phyloP scores from a whole-genome alignment of 1,140 invertebrate species.

The Holcopasites calliopsidis region DNA sequence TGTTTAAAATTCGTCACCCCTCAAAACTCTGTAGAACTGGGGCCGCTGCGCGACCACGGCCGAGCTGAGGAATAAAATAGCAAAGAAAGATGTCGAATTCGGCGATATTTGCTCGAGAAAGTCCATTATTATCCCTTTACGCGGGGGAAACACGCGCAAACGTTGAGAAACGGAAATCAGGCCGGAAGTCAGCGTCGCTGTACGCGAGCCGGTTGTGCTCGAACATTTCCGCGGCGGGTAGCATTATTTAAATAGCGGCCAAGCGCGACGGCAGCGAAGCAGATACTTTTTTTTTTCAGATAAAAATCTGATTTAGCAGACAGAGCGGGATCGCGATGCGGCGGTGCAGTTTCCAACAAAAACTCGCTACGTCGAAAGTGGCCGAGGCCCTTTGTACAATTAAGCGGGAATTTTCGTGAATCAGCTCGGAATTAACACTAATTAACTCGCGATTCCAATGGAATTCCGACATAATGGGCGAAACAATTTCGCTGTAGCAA shows the following conservation, averaged over 20 bases:
- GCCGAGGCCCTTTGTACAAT: slow-evolving; percentile 39
- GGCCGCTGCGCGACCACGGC: no score
- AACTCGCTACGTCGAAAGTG: slow-evolving; percentile 12
- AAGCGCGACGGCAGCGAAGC: no score
- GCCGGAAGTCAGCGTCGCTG: background rate
- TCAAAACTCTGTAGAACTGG: no score
- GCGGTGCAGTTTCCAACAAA: background rate
- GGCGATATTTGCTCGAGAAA: slow-evolving; percentile 6
- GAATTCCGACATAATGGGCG: slow-evolving; percentile 30
- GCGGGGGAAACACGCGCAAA: background rate
- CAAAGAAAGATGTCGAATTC: background rate
- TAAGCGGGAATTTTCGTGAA: slow-evolving; percentile 34
- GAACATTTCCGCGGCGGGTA: background rate
- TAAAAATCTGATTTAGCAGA: slow-evolving; percentile 22
- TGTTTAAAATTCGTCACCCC: no score
- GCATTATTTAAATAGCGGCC: slow-evolving; percentile 22
- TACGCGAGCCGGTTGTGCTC: background rate
- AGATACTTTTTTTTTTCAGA: background rate
- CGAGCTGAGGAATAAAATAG: background rate
- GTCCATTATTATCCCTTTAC: background rate
- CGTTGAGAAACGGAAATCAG: slow-evolving; percentile 5
- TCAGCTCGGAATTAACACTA: slow-evolving; percentile 36
- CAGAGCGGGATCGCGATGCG: background rate
- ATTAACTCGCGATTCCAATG: slow-evolving; percentile 18
- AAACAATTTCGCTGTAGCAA: slow-evolving; percentile 25